Conservation (phyloP, 2,113 vertebrate genomes). For the Prunella fulvescens region DNA sequence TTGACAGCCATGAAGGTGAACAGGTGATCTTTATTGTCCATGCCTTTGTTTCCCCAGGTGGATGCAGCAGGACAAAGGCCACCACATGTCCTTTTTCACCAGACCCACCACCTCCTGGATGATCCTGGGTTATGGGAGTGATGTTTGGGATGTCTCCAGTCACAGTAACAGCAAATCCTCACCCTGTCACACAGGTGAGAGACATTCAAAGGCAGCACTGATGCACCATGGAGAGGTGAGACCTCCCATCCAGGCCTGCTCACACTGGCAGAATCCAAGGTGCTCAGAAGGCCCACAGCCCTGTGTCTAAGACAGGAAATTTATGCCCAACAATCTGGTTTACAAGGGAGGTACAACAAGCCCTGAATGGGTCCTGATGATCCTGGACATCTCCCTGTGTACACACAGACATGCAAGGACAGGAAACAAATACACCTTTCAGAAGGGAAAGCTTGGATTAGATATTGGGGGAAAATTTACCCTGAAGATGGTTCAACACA, state of each 20-base stretch:
- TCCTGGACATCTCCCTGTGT: too few species aligned
- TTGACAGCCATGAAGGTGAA: not conserved
- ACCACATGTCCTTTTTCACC: not conserved
- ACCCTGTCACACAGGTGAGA: not conserved
- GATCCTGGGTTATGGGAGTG: not conserved
- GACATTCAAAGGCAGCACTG: not conserved
- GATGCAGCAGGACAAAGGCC: not conserved
- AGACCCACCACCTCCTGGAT: not conserved
- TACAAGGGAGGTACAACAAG: not conserved
- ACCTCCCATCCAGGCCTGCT: not conserved
- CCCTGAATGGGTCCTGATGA: not conserved
- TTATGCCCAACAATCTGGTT: not conserved
- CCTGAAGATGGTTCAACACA: not conserved
- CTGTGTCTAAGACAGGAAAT: not conserved
- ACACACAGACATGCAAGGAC: not conserved
- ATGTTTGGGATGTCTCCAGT: not conserved
- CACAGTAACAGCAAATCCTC: not conserved
- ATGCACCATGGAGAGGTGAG: not conserved
- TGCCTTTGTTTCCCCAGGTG: not conserved
- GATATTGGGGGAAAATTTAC: accelerated
- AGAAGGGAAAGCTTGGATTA: not conserved
- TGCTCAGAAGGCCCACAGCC: not conserved
- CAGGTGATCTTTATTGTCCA: not conserved
- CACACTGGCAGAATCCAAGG: not conserved
- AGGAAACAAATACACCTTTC: accelerated